phyloP scores from a whole-genome alignment of 2,888 invertebrate genomes.

The Polietes domitor region DNA sequence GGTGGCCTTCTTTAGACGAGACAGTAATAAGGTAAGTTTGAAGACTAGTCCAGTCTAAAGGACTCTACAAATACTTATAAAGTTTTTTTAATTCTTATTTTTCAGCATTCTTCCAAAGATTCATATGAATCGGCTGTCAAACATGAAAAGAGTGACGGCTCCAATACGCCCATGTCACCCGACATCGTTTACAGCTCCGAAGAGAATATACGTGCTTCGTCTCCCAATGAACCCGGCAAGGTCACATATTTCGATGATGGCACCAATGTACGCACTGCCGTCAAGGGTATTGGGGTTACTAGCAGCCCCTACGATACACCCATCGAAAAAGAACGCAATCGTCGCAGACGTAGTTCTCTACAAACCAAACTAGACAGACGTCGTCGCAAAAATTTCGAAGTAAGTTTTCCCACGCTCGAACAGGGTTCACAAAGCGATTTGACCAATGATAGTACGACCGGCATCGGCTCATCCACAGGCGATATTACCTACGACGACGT shows the following conservation, averaged over 20 bases:
- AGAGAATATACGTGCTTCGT: conserved; percentile 77
- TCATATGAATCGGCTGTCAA: conserved; percentile 80
- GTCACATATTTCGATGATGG: conserved; percentile 77
- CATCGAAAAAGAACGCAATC: conserved; percentile 77
- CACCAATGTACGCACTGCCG: conserved; percentile 71
- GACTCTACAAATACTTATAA: neutral
- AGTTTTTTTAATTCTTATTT: neutral
- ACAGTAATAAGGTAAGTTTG: conserved; percentile 77
- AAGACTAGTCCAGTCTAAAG: neutral
- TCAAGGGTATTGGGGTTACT: conserved; percentile 72
- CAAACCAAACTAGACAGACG: conserved; percentile 80
- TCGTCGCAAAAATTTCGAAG: conserved; percentile 79
- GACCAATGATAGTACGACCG: conserved; percentile 69
- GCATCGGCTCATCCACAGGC: conserved; percentile 71
- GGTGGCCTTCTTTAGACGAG: conserved; percentile 79
- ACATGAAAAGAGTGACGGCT: conserved; percentile 79
- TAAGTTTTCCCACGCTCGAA: conserved; percentile 71
- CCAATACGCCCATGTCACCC: conserved; percentile 72
- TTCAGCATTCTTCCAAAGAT: conserved; percentile 77
- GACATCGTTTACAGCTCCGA: conserved; percentile 77
- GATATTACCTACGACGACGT: conserved; percentile 71
- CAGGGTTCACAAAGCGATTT: conserved; percentile 69
- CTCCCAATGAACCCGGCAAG: conserved; percentile 77
- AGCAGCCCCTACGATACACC: conserved; percentile 71
- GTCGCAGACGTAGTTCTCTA: conserved; percentile 79